Evolutionary conservation across 2,113 vertebrate species (phyloP).

Genomic region (Galbula dea): DNA sequence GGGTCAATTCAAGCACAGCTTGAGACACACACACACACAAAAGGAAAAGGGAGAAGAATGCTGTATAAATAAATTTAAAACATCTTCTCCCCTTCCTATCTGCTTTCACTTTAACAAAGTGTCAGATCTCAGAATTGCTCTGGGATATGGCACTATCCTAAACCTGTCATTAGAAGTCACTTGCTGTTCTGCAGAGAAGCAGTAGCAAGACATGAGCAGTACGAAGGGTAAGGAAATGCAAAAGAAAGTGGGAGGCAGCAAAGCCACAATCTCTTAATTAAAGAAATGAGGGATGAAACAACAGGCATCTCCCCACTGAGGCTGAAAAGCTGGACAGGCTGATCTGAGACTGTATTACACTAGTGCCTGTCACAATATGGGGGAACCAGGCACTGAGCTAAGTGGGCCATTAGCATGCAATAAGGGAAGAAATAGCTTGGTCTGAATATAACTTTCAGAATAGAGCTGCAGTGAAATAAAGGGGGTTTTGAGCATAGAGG

Average conservation of each 20-base stretch:
- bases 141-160: not conserved
- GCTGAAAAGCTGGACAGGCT: not conserved
- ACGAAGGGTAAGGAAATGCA: not conserved
- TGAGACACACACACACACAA: not conserved
- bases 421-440: not conserved
- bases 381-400: not conserved
- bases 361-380: not conserved
- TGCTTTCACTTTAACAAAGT: not conserved
- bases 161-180: not conserved
- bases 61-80: not conserved
- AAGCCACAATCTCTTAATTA: not conserved
- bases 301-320: not conserved
- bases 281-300: not conserved
- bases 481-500: not conserved
- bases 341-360: not conserved
- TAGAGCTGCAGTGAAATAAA: not conserved
- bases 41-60: not conserved
- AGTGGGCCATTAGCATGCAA: not conserved
- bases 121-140: not conserved
- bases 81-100: not conserved
- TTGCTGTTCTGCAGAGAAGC: not conserved
- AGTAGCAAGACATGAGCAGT: not conserved
- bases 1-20: accelerated
- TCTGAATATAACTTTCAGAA: not conserved
- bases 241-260: not conserved